phyloP scores from a whole-genome alignment of 2,113 vertebrate species.

The Ancistrus triradiatus region DNA sequence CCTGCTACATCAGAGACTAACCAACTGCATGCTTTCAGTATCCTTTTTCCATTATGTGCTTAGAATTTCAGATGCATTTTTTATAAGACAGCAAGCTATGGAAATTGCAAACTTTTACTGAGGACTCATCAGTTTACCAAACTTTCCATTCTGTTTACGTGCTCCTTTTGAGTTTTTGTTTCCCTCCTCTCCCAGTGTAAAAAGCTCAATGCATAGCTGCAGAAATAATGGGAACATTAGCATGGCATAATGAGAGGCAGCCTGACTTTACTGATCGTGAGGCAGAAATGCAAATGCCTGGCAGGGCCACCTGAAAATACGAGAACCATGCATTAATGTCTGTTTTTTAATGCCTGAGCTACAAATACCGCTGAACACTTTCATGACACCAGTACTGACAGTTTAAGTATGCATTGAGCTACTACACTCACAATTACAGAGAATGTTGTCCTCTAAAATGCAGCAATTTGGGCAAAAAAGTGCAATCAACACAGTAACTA shows the following conservation, averaged over 20 bases:
- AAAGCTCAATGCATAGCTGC: conserved; percentile 32
- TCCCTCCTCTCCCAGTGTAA: conserved; percentile 14
- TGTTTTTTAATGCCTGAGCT: conserved; percentile 15
- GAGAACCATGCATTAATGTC: conserved; percentile 22
- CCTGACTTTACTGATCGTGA: conserved; percentile 21
- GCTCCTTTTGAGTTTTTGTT: conserved; percentile 10
- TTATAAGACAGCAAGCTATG: conserved; percentile 14
- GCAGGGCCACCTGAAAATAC: conserved; percentile 30
- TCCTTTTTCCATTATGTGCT: too few relatives aligned
- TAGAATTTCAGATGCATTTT: conserved; percentile 23
- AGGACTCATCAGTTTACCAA: conserved; percentile 6
- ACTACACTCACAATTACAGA: conserved; percentile 14
- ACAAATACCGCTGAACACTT: conserved; percentile 9
- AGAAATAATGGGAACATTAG: conserved; percentile 44
- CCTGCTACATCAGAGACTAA: conserved; percentile 25
- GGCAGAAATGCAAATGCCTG: conserved; percentile 38
- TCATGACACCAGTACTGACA: conserved; percentile 7
- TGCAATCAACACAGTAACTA: too few relatives aligned
- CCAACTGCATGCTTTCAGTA: conserved; percentile 5
- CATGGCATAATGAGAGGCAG: conserved; percentile 42
- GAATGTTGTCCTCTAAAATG: too few relatives aligned
- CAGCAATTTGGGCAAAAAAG: too few relatives aligned
- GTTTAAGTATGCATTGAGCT: conserved; percentile 8
- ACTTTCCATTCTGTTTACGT: conserved; percentile 26
- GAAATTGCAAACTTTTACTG: conserved; percentile 12